These are phyloP conservation scores for Pheosia tremula DNA, from an alignment of 2,888 invertebrate species.

Conservation along the genomic window DNA sequence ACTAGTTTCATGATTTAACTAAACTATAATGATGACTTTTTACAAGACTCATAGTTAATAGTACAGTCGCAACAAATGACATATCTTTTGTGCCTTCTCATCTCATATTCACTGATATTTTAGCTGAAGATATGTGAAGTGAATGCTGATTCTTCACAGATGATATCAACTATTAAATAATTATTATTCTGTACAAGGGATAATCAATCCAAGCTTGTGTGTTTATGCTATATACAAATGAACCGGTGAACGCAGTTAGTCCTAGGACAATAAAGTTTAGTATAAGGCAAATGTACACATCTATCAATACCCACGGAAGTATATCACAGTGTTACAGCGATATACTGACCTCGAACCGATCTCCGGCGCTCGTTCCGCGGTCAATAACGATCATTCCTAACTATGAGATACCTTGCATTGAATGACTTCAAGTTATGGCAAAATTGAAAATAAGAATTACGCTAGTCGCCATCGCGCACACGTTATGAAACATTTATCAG, in stretches of 20 bases:
- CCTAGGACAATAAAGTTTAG: no score
- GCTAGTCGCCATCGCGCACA: neutral
- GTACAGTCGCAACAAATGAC: neutral
- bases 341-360: neutral
- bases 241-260: no score
- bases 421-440: neutral
- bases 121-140: no score
- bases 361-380: neutral
- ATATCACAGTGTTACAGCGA: neutral
- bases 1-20: neutral
- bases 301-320: neutral
- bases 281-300: no score
- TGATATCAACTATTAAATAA: no score
- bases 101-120: no score
- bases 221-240: no score
- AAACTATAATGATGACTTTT: slow-evolving; percentile 3
- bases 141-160: no score
- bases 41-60: neutral
- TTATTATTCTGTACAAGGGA: no score
- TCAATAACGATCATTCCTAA: neutral
- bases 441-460: neutral
- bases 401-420: neutral
- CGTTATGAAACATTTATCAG: neutral
- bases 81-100: neutral
- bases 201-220: no score